phyloP scores from a whole-genome alignment of 2,113 vertebrate genomes.

The Muntiacus muntjak region DNA sequence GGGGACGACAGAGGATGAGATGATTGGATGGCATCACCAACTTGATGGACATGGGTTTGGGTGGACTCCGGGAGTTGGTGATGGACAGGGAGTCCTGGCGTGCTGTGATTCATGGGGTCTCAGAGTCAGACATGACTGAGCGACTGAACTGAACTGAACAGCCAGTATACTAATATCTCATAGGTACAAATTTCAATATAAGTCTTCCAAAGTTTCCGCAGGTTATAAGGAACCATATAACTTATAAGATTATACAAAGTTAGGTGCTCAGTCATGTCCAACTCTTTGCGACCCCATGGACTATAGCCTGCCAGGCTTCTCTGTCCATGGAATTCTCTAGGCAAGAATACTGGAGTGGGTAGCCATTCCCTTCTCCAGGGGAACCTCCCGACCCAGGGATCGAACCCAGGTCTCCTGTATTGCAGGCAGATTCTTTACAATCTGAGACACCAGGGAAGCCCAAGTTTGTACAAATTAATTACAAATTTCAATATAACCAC shows the following conservation, averaged over 20 bases:
- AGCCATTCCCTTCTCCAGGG: not conserved
- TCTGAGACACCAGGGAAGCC: not conserved
- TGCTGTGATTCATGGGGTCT: no score
- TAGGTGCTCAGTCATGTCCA: not conserved
- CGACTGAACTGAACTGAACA: no score
- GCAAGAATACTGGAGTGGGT: not conserved
- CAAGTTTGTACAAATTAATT: not conserved
- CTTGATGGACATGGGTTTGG: no score
- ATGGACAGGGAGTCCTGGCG: no score
- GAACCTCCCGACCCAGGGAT: not conserved
- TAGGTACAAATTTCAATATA: not conserved
- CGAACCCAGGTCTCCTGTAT: not conserved
- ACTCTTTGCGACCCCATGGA: not conserved
- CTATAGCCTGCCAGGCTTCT: not conserved
- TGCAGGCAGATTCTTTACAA: not conserved
- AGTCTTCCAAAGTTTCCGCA: not conserved
- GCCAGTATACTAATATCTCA: not conserved
- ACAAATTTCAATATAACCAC: not conserved
- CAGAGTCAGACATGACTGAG: no score
- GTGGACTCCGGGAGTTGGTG: no score
- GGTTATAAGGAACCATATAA: not conserved
- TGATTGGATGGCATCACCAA: no score
- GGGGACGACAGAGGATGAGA: no score
- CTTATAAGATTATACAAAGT: not conserved
- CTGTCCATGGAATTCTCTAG: not conserved